phyloP scores from a whole-genome alignment of 2,113 vertebrate genomes.

The Corydoras sp. region DNA sequence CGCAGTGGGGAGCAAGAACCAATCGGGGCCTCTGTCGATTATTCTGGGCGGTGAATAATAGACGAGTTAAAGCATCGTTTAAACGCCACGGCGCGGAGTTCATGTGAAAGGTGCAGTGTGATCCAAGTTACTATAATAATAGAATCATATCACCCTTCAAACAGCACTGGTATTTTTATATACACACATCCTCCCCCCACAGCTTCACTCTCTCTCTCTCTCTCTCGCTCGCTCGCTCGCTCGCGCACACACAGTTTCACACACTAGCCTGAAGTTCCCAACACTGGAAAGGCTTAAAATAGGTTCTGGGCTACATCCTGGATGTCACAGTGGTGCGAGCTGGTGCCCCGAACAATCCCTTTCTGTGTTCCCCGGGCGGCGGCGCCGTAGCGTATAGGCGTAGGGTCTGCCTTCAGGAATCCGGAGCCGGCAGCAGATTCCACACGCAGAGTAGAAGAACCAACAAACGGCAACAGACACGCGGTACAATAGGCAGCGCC shows the following conservation, averaged over 20 bases:
- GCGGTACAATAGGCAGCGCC: too few relatives aligned
- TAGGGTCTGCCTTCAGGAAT: conserved; percentile 43
- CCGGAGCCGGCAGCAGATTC: conserved; percentile 45
- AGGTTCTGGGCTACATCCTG: conserved; percentile 56
- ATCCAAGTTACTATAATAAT: too few relatives aligned
- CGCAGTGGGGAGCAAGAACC: too few relatives aligned
- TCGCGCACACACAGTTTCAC: conserved; percentile 25
- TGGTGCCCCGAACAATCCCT: conserved; percentile 48
- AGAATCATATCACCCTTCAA: too few relatives aligned
- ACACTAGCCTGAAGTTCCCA: conserved; percentile 45
- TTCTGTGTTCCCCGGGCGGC: conserved; percentile 48
- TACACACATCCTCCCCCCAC: neutral
- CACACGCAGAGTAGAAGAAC: conserved; percentile 47
- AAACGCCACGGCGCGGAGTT: too few relatives aligned
- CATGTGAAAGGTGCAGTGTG: too few relatives aligned
- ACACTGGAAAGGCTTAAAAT: conserved; percentile 58
- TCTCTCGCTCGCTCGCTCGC: conserved; percentile 28
- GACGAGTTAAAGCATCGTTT: too few relatives aligned
- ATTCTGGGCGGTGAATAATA: too few relatives aligned
- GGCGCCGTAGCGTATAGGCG: neutral
- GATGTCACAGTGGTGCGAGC: conserved; percentile 51
- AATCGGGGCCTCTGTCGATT: too few relatives aligned
- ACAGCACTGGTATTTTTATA: neutral
- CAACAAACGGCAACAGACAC: neutral
- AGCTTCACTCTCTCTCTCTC: neutral